Evolutionary conservation across 2,888 invertebrate species (phyloP).

Genomic region (Seira sanloemensis): DNA sequence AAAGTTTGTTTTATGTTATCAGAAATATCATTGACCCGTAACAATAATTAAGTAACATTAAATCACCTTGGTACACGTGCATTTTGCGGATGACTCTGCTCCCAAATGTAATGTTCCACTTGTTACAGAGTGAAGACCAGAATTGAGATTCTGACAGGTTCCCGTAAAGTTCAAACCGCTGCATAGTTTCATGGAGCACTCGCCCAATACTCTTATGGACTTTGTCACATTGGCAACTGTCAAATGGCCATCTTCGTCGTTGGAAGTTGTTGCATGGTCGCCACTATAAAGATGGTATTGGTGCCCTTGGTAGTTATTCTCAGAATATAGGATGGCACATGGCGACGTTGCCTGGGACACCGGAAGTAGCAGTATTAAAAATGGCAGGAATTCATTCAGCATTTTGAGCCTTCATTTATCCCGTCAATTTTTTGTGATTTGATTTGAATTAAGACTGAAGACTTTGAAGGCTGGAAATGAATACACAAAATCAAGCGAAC

Average conservation of each 20-base stretch:
- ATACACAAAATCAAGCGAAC: no score
- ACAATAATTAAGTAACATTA: neutral
- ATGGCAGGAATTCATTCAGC: no score
- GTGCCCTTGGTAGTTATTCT: neutral
- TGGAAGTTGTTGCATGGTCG: constrained; percentile 10
- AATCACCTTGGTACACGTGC: constrained; percentile 2
- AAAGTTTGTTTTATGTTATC: neutral
- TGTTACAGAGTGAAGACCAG: neutral
- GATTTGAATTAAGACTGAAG: no score
- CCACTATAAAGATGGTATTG: neutral
- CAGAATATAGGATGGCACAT: constrained; percentile 8
- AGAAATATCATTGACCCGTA: neutral
- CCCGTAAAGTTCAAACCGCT: constrained; percentile 22
- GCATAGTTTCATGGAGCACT: neutral
- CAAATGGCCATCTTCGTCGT: neutral
- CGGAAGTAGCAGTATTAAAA: no score
- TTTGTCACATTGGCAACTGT: neutral
- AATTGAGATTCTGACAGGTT: neutral
- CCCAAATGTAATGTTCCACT: neutral
- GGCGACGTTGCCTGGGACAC: no score
- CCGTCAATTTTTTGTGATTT: no score
- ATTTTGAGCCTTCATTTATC: no score
- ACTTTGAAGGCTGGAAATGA: no score
- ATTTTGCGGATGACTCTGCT: neutral
- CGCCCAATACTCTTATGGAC: neutral